phyloP scores from a whole-genome alignment of 2,113 vertebrate species.

The Vireo altiloquus region DNA sequence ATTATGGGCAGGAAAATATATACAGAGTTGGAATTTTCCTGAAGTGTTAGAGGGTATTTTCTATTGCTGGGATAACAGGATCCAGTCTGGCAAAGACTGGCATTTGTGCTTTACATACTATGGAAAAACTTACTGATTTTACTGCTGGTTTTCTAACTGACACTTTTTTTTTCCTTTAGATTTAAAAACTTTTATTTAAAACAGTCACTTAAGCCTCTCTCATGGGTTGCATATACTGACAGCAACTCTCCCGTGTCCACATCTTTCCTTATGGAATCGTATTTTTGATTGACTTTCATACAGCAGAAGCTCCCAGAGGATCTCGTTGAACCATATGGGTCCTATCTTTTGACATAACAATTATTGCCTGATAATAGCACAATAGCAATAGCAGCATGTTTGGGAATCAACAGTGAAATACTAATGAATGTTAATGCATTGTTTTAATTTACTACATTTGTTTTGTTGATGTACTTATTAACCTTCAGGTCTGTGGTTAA shows the following conservation, averaged over 20 bases:
- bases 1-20: neutral
- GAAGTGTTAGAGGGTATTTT: neutral
- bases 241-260: neutral
- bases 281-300: constrained; percentile 55
- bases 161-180: neutral
- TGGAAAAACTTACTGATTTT: neutral
- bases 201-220: neutral
- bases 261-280: neutral
- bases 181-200: constrained; percentile 25
- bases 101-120: neutral
- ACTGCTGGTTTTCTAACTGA: neutral
- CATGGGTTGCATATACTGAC: neutral
- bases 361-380: constrained; percentile 54
- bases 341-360: constrained; percentile 59
- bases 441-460: constrained; percentile 58
- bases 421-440: constrained; percentile 62
- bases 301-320: constrained; percentile 43
- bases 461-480: constrained; percentile 56
- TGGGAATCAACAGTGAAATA: constrained; percentile 58
- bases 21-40: neutral
- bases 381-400: constrained; percentile 39
- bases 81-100: neutral
- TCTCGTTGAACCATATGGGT: constrained; percentile 40
- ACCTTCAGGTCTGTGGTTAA: constrained; percentile 56
- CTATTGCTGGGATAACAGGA: neutral